phyloP scores from a whole-genome alignment of 1,140 invertebrate genomes.

The Cepaea nemoralis region DNA sequence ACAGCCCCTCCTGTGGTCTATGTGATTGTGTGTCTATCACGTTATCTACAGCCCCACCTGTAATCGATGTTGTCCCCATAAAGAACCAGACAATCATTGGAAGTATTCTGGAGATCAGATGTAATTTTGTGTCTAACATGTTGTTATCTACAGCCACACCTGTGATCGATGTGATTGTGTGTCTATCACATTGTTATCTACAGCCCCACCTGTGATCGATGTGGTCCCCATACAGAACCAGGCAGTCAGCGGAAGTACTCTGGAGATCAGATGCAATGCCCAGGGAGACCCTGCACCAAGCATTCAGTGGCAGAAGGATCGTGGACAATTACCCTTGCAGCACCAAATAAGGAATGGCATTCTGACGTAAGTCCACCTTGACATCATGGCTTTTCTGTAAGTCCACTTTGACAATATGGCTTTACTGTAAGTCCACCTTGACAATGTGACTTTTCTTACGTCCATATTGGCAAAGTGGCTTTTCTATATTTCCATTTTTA shows the following conservation, averaged over 20 bases:
- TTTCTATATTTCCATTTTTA: too few species aligned
- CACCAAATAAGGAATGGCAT: constrained; percentile 60
- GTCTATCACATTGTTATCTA: constrained; percentile 52
- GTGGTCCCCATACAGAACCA: background rate
- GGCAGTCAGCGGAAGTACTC: background rate
- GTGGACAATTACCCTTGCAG: constrained; percentile 51
- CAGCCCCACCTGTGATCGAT: background rate
- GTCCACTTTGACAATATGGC: background rate
- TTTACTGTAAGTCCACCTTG: too few species aligned
- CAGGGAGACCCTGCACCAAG: constrained; percentile 63
- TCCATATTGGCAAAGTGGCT: too few species aligned
- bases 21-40: too few species aligned
- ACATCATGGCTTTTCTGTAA: too few species aligned
- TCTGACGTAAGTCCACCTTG: constrained; percentile 61
- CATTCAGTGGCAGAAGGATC: constrained; percentile 66
- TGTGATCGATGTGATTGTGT: too few species aligned
- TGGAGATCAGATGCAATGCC: constrained; percentile 66
- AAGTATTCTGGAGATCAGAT: constrained; percentile 50
- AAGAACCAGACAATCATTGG: background rate
- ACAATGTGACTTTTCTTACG: too few species aligned
- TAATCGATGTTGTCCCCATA: too few species aligned
- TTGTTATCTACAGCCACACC: too few species aligned
- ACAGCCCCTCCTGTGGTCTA: too few species aligned
- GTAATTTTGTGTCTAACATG: too few species aligned
- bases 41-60: too few species aligned